Percentiles rank a stretch among this genome's conserved stretches.
These are phyloP conservation scores for Leiothrix lutea DNA, from an alignment of 2,113 vertebrate species.

Conservation along the genomic window DNA sequence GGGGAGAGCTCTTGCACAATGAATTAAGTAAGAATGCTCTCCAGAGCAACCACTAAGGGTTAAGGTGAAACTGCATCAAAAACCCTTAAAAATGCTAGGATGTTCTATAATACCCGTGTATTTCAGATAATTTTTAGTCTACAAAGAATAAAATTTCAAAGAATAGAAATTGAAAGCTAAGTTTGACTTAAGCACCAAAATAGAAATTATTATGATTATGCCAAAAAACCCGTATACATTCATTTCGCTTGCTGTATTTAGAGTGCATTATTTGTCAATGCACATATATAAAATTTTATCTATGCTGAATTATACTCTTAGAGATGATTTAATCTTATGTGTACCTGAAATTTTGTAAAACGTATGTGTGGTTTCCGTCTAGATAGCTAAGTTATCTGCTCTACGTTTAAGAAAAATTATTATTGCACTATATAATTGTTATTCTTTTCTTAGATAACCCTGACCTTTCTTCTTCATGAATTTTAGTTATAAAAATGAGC, in stretches of 20 bases:
- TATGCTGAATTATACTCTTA: not conserved
- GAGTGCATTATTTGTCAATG: not conserved
- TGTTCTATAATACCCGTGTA: not conserved
- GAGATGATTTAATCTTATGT: not conserved
- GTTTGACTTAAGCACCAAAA: not conserved
- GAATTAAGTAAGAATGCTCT: not conserved
- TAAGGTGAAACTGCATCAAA: not conserved
- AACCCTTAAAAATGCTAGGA: not conserved
- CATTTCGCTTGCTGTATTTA: not conserved
- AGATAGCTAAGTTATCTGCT: not conserved
- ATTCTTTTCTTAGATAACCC: not conserved
- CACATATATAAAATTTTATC: not conserved
- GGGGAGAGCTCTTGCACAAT: not conserved
- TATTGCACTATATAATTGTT: not conserved
- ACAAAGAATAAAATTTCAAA: not conserved
- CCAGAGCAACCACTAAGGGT: not conserved
- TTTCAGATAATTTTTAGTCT: not conserved
- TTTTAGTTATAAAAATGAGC: not conserved
- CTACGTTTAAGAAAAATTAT: not conserved
- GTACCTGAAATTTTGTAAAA: not conserved
- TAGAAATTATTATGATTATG: not conserved
- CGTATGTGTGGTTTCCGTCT: not conserved
- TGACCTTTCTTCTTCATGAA: not conserved
- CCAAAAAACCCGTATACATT: not conserved
- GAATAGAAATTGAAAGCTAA: not conserved